A percentile compares a stretch with the other conserved stretches of the same genome.
Evolutionary conservation across 2,888 invertebrate genomes (phyloP).

Genomic region (Conus canariensis): DNA sequence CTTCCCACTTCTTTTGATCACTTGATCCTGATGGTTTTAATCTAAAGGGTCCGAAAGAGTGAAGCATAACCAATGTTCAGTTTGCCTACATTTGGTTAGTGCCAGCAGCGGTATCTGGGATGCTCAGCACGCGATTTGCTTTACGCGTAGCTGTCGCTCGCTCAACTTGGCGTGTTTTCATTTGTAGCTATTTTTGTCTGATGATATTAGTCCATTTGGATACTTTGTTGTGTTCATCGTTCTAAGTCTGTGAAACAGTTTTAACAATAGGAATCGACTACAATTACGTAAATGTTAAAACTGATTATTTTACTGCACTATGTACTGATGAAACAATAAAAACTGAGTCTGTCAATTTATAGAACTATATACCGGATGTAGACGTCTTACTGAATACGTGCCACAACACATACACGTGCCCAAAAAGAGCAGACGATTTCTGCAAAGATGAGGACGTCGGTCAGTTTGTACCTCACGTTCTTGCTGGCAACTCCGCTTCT

Average conservation of each 20-base stretch:
- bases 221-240: background rate
- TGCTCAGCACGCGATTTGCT: too few species aligned
- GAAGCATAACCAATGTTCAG: too few species aligned
- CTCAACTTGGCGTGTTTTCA: conserved; percentile 37
- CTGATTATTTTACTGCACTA: too few species aligned
- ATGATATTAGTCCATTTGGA: conserved; percentile 1
- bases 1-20: too few species aligned
- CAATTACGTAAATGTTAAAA: too few species aligned
- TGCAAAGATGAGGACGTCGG: conserved; percentile 35
- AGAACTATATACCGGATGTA: background rate
- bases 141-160: background rate
- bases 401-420: background rate
- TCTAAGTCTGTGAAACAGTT: background rate
- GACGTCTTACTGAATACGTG: background rate
- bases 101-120: too few species aligned
- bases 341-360: background rate
- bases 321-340: background rate
- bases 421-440: background rate
- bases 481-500: background rate
- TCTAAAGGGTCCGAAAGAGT: too few species aligned
- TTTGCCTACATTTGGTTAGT: too few species aligned
- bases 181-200: conserved; percentile 22
- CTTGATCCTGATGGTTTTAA: too few species aligned
- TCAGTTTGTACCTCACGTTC: conserved; percentile 24
- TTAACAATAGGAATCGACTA: background rate